These are phyloP conservation scores for Labroides dimidiatus DNA, from an alignment of 2,797 vertebrate species.

Conservation along the genomic window DNA sequence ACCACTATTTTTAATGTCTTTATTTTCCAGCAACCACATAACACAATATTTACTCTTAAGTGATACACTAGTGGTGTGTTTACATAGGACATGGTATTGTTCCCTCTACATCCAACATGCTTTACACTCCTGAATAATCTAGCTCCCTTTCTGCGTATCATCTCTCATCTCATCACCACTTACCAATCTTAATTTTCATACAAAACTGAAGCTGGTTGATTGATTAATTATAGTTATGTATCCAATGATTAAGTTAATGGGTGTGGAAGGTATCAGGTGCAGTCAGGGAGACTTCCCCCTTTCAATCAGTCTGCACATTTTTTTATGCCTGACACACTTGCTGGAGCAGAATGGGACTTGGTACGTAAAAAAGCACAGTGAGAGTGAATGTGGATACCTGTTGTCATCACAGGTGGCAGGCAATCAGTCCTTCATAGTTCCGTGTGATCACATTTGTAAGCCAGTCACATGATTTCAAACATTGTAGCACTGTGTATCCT, in stretches of 20 bases:
- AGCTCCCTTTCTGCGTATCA: background rate
- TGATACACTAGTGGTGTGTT: background rate
- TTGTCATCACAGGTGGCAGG: slow-evolving; percentile 54
- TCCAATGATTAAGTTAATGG: background rate
- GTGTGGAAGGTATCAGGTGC: background rate
- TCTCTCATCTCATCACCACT: slow-evolving; percentile 10
- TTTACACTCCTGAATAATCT: background rate
- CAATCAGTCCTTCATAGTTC: slow-evolving; percentile 40
- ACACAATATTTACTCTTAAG: background rate
- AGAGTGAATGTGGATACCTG: slow-evolving; percentile 43
- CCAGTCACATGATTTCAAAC: slow-evolving; percentile 34
- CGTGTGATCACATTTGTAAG: slow-evolving; percentile 37
- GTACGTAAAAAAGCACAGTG: slow-evolving; percentile 29
- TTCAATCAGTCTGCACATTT: slow-evolving; percentile 12
- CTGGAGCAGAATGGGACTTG: slow-evolving; percentile 6
- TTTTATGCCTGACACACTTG: slow-evolving; percentile 53
- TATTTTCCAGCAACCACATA: background rate
- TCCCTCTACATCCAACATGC: background rate
- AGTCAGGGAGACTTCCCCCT: background rate
- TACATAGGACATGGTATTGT: background rate
- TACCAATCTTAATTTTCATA: background rate
- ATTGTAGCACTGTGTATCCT: background rate
- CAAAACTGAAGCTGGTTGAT: background rate
- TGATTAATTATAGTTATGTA: background rate
- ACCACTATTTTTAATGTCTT: background rate